Percentiles rank a stretch among this genome's conserved stretches.
These are phyloP conservation scores for Acanthoscelides obtectus DNA, from an alignment of 2,888 invertebrate genomes.

Conservation along the genomic window DNA sequence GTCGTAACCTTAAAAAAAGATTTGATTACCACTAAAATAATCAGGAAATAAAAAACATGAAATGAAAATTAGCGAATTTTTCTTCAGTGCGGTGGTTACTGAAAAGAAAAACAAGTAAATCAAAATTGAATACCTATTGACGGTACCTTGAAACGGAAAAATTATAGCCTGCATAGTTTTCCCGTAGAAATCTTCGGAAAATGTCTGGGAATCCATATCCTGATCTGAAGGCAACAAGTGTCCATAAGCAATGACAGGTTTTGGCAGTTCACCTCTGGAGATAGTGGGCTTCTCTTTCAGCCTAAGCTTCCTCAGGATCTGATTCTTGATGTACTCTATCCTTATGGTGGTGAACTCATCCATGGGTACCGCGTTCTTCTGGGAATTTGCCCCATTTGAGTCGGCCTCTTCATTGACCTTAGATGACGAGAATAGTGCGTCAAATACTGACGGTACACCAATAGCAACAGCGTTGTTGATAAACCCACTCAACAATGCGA, in stretches of 20 bases:
- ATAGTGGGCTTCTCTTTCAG: conserved; percentile 70
- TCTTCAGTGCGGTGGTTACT: too few species aligned
- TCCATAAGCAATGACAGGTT: conserved; percentile 71
- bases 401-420: conserved; percentile 27
- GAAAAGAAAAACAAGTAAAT: neutral
- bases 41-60: too few species aligned
- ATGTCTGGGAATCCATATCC: conserved; percentile 52
- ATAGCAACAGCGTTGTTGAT: conserved; percentile 18
- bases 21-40: too few species aligned
- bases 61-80: too few species aligned
- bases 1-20: too few species aligned
- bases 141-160: conserved; percentile 70
- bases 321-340: conserved; percentile 78
- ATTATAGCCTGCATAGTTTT: conserved; percentile 80
- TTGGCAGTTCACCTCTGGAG: conserved; percentile 62
- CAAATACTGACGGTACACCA: conserved; percentile 34
- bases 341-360: conserved; percentile 64
- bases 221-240: conserved; percentile 51
- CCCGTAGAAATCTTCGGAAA: conserved; percentile 76
- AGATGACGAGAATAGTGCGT: conserved; percentile 30
- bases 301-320: conserved; percentile 75
- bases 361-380: conserved; percentile 42
- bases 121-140: conserved; percentile 12
- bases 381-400: conserved; percentile 34
- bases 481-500: conserved; percentile 28